Evolutionary conservation across 1,140 invertebrate species (phyloP), one percentile per base, ranked within the genome.

Genomic region (Drosophila pseudoobscura): DNA sequence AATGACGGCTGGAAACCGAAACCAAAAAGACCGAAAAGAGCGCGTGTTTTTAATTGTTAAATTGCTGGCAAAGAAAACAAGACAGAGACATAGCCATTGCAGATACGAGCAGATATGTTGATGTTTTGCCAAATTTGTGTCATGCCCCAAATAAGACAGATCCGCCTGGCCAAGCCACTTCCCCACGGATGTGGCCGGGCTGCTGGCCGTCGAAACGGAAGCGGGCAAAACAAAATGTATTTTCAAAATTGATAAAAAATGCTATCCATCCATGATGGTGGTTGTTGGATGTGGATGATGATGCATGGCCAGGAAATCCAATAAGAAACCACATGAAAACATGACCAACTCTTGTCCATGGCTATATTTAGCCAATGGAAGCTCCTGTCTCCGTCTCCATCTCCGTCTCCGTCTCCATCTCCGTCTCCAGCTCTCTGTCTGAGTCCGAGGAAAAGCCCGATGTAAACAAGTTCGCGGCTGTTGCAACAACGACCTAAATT

Each of bases 31-130:
- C 50, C 45, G 62, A 85, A 80, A 75, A 75, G 82, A 87, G 82
- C 80, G 82, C 82, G 82, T 85, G 82, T 85, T 85, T 85, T 85
- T 85, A 87, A 85, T 85, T 87, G 82, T 82, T 85, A 85, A 85
- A 85, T 87, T 85, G 83, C 83, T 75, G 17, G 58, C 79, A 80
- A 80, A 80, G 79, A 88, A 87, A 87, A 88, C 59, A 76, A 65
- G 11, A 35, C 17, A 47, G 59, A 72, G 29, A 61, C 49, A 72
- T 45, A 44, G 59, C 8, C 55, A 61, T 41, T 47, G 52, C 35
- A 65, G 52, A 51, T 44, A 66, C 56, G 51, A 43, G 51, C 52
- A 29, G 46, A 5, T 73, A 58, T 46, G 74, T 43, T 43, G 72
- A 53, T 53, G 66, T 49, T 87, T 87, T 87, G 76, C 83, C 83